A percentile compares a stretch with the other conserved stretches of the same genome.
These are phyloP conservation scores for Cossypha heuglini DNA, from an alignment of 2,797 vertebrate genomes.

Conservation along the genomic window DNA sequence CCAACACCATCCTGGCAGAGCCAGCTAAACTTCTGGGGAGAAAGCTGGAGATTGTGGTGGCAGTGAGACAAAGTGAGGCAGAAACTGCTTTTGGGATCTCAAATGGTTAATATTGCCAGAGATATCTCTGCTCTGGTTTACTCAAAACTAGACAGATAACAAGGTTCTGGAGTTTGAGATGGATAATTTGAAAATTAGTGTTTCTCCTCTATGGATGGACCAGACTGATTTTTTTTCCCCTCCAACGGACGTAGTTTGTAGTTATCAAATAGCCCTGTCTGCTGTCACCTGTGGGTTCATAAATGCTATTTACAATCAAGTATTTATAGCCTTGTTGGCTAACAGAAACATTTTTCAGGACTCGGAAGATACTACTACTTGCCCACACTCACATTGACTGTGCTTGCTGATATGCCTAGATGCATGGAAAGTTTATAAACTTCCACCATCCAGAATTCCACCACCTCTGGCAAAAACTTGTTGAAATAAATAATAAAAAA, in stretches of 20 bases:
- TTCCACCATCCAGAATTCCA: not conserved
- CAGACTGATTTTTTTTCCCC: not conserved
- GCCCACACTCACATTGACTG: not conserved
- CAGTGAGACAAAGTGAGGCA: not conserved
- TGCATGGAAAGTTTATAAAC: not conserved
- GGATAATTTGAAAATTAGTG: not conserved
- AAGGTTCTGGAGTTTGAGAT: not conserved
- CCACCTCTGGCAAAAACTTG: not conserved
- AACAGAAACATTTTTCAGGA: not conserved
- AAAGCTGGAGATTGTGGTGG: not conserved
- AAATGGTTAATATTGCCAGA: not conserved
- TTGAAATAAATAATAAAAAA: accelerated
- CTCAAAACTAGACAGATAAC: not conserved
- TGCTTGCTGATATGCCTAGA: not conserved
- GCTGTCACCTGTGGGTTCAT: not conserved
- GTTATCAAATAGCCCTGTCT: not conserved
- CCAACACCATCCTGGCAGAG: not conserved
- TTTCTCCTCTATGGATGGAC: not conserved
- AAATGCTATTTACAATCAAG: not conserved
- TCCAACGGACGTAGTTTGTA: not conserved
- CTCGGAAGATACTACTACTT: not conserved
- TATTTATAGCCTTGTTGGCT: not conserved
- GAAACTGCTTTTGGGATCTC: not conserved
- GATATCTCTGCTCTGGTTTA: not conserved
- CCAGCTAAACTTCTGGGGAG: not conserved